Base-by-base conservation (phyloP, 2,797 vertebrate genomes). In the Chaetodon trifasciatus region DNA sequence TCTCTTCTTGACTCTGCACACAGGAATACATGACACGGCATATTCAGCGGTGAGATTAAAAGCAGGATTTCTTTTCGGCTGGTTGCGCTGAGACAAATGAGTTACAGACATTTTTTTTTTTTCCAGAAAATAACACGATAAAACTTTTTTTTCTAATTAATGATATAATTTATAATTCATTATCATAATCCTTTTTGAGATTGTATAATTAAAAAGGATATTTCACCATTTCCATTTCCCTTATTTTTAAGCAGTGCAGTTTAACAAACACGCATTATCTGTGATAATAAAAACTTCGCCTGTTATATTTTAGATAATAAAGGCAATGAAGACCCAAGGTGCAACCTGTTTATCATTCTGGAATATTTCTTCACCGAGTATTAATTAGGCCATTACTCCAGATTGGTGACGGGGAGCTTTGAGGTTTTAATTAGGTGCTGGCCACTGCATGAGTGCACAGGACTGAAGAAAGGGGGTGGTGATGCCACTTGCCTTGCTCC, bases 361-460 rank as follows among this genome's bases (percentile, higher is more conserved):
- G 90, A 93, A 94, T 93, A 94, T 92, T 95, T 95, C 91, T 88
- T 93, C 86, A 79, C 88, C 63, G 88, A 92, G 94, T 95, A 96
- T 96, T 96, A 96, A 96, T 96, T 95, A 96, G 95, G 92, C 93
- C 92, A 95, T 96, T 95, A 96, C 94, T 95, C 93, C 93, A 94
- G 93, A 94, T 95, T 94, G 94, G 94, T 96, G 95, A 95, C 92
- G 91, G 94, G 92, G 92, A 95, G 94, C 94, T 96, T 94, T 95
- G 95, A 95, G 95, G 93, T 96, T 96, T 96, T 96, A 96, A 96
- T 96, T 96, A 96, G 94, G 94, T 93, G 93, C 91, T 92, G 91
- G 93, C 92, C 91, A 92, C 91, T 95, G 96, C 94, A 95, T 94
- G 94, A 96, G 94, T 92, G 94, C 95, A 94, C 95, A 95, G 91